These are phyloP conservation scores for Bryconaethiops microstoma DNA, from an alignment of 2,797 vertebrate species.

Conservation along the genomic window DNA sequence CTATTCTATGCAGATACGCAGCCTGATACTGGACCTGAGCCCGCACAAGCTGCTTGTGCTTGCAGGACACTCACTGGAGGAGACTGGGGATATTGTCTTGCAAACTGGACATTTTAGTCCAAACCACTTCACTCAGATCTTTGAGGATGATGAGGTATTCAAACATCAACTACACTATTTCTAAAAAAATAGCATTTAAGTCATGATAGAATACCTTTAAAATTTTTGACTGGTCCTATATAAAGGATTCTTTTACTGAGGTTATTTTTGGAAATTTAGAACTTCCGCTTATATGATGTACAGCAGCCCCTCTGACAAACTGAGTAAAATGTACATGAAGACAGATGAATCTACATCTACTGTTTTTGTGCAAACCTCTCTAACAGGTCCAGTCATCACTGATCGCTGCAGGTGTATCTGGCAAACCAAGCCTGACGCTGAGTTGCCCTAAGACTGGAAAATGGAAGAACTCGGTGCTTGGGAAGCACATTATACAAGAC, in stretches of 20 bases:
- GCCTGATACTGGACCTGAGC: slow-evolving; percentile 83
- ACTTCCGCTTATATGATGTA: no score
- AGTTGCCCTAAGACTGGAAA: slow-evolving; percentile 84
- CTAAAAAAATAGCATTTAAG: no score
- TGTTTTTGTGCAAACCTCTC: slow-evolving; percentile 36
- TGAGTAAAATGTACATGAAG: no score
- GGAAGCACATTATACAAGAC: slow-evolving; percentile 74
- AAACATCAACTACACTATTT: no score
- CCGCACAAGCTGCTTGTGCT: slow-evolving; percentile 90
- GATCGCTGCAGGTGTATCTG: slow-evolving; percentile 67
- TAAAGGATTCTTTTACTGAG: no score
- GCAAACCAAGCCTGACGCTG: slow-evolving; percentile 81
- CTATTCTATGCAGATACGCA: slow-evolving; percentile 76
- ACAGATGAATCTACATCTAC: neutral
- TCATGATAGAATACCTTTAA: no score
- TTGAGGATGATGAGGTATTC: slow-evolving; percentile 84
- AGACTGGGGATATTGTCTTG: slow-evolving; percentile 87
- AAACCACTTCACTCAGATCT: slow-evolving; percentile 85
- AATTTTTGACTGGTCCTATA: no score
- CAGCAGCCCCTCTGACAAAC: no score
- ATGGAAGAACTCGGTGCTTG: slow-evolving; percentile 80
- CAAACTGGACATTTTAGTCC: slow-evolving; percentile 86
- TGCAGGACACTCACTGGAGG: slow-evolving; percentile 87
- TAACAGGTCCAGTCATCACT: slow-evolving; percentile 79
- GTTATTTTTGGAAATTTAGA: no score